Base-by-base conservation (phyloP, 2,888 invertebrate genomes). In the Drosophila phalerata region DNA sequence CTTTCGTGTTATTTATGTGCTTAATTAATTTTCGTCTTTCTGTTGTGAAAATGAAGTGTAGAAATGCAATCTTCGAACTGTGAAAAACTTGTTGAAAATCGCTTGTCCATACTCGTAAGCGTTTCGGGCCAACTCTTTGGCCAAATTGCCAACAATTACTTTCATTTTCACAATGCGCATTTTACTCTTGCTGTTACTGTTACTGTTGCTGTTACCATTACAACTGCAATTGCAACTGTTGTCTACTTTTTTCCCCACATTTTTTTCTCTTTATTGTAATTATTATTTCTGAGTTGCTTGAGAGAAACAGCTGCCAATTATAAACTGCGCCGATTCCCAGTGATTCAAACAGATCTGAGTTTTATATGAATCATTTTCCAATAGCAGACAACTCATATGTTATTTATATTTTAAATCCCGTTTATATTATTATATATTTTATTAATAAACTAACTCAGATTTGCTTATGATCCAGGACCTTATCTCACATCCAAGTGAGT, bases 11-110 rank as follows among this genome's bases (percentile, higher is more conserved):
- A 81, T 77, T 72, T 88, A 86, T 71, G 79, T 75, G 79, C 65
- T 75, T 73, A 78, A 88, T 83, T 83, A 81, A 85, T 84, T 88
- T 85, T 73, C 69, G 66, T 73, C 77, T 87, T 68, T 69, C 67
- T 60, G 62, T 49, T 73, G 74, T 56, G 60, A 55, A 77, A 69
- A 65, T 65, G 53, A 72, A 69, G 61, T 66, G 65, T 78, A 58
- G 52, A 73, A 73, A 78, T 73, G 63, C 74, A 75, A 78, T 68
- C 79, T 67, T 58, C 56, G 79, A 45, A 42, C 74, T 57, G 55
- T 63, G 56, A 55, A 73, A 73, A 83, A 88, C 73, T 68, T 69
- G 87, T 77, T 80, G 69, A 74, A 80, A 81, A 87, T 81, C 68
- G 74, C 81, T 87, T 85, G 74, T 62, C 73, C 83, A 88, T 67